A percentile compares a stretch with the other conserved stretches of the same genome.
These are phyloP conservation scores for Pogonomyrmex barbatus DNA, from an alignment of 1,140 invertebrate species.

Conservation along the genomic window DNA sequence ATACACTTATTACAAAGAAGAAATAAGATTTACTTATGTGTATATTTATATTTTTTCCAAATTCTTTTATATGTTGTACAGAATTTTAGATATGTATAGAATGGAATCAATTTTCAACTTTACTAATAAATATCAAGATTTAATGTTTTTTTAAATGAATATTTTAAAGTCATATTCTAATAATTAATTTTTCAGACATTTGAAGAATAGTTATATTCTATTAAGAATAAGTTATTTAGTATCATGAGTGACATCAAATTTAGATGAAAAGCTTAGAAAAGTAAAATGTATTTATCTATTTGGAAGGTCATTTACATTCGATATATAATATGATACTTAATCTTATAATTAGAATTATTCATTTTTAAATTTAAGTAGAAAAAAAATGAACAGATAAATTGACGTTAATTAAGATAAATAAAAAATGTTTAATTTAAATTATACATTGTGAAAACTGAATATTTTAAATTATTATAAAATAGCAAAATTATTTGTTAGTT, in stretches of 20 bases:
- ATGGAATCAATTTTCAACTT: background rate
- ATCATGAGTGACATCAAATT: background rate
- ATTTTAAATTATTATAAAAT: background rate
- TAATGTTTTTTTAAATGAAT: background rate
- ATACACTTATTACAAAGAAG: conserved; percentile 39
- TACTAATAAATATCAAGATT: background rate
- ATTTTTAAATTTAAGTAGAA: background rate
- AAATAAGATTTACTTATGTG: conserved; percentile 9
- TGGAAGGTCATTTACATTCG: background rate
- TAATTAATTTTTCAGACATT: background rate
- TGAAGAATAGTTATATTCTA: background rate
- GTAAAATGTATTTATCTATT: background rate
- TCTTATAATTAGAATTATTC: background rate
- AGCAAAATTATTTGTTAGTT: background rate
- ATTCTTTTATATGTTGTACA: conserved; percentile 19
- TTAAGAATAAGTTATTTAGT: background rate
- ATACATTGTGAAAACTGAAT: too few relatives aligned
- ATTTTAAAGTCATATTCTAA: background rate
- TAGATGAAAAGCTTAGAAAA: background rate
- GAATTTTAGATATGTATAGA: background rate
- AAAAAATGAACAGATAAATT: background rate
- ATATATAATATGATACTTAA: background rate
- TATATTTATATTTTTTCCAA: background rate
- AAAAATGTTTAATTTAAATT: too few relatives aligned
- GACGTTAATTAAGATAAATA: background rate